Evolutionary conservation across 2,113 vertebrate genomes (phyloP).

Genomic region (Lasiurus cinereus): DNA sequence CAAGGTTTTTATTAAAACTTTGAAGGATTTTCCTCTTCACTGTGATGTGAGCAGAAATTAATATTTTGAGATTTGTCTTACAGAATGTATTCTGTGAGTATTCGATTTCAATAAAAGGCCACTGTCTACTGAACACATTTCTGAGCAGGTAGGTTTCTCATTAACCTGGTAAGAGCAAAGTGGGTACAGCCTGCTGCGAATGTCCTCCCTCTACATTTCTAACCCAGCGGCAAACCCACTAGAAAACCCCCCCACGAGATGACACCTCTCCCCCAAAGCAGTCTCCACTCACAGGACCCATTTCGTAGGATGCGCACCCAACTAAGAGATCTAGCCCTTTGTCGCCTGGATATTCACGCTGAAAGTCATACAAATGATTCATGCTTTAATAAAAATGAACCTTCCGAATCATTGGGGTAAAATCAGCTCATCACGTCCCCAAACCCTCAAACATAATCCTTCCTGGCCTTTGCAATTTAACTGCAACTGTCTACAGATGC

Average conservation of each 20-base stretch:
- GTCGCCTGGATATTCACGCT: slow-evolving; percentile 44
- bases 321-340: neutral
- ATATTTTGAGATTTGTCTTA: slow-evolving; percentile 62
- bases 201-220: slow-evolving; percentile 44
- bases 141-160: slow-evolving; percentile 56
- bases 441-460: slow-evolving; percentile 22
- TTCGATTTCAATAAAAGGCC: slow-evolving; percentile 64
- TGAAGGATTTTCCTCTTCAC: slow-evolving; percentile 3
- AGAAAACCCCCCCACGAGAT: slow-evolving; percentile 33
- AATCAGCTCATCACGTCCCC: slow-evolving; percentile 42
- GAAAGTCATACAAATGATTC: slow-evolving; percentile 35
- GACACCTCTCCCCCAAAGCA: neutral
- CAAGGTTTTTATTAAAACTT: slow-evolving; percentile 69
- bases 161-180: slow-evolving; percentile 53
- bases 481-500: neutral
- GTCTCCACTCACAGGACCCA: neutral
- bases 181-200: slow-evolving; percentile 41
- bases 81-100: slow-evolving; percentile 67
- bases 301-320: neutral
- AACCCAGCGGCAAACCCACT: slow-evolving; percentile 58
- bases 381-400: slow-evolving; percentile 47
- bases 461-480: slow-evolving; percentile 16
- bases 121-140: slow-evolving; percentile 27
- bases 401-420: slow-evolving; percentile 51
- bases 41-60: slow-evolving; percentile 57